Evolutionary conservation across 2,888 invertebrate genomes (phyloP).

Genomic region (Callimorpha dominula): DNA sequence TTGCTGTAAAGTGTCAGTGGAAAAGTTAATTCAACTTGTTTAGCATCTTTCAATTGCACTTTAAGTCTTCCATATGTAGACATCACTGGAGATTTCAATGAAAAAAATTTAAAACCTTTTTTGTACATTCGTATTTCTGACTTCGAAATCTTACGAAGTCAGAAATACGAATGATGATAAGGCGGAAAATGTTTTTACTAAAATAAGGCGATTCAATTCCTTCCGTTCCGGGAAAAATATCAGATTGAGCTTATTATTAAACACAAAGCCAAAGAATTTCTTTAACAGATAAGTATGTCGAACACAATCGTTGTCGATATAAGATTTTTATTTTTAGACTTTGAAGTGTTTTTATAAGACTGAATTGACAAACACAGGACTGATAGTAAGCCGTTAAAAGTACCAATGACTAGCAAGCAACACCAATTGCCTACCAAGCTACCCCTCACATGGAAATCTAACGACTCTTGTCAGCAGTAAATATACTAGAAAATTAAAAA

Average conservation of each 20-base stretch:
- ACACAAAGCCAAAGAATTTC: background rate
- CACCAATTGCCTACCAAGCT: no score
- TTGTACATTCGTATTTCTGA: background rate
- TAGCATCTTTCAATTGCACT: background rate
- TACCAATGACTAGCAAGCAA: no score
- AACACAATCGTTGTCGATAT: background rate
- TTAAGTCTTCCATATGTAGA: background rate
- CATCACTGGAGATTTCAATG: background rate
- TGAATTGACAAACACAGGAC: no score
- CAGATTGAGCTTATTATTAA: background rate
- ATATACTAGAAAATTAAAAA: no score
- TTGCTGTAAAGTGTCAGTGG: constrained; percentile 10
- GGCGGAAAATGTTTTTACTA: background rate
- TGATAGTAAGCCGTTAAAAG: no score
- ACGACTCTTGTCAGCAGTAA: no score
- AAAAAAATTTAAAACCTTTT: constrained; percentile 2
- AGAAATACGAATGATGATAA: no score
- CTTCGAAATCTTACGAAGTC: no score
- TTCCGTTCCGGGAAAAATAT: background rate
- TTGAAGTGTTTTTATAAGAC: no score
- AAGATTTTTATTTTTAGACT: no score
- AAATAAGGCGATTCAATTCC: background rate
- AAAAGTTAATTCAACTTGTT: background rate
- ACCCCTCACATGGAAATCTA: no score
- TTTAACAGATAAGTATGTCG: background rate